phyloP scores from a whole-genome alignment of 2,113 vertebrate genomes.

The Varanus komodoensis region DNA sequence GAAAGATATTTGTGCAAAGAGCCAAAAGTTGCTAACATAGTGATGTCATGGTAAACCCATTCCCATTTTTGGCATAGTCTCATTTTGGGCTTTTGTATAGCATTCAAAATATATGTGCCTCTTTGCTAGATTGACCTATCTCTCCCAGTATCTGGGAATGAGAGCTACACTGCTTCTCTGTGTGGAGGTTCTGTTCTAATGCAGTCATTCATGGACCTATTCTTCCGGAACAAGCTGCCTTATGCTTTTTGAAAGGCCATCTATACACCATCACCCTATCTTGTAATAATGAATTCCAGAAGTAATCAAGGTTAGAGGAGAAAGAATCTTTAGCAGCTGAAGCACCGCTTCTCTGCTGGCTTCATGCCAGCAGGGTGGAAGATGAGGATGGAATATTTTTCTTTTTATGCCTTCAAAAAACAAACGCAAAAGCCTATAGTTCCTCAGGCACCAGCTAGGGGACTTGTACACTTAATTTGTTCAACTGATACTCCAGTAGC shows the following conservation, averaged over 20 bases:
- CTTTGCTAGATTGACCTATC: neutral
- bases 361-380: no score
- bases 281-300: no score
- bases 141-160: neutral
- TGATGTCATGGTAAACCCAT: neutral
- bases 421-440: no score
- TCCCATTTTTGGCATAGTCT: neutral
- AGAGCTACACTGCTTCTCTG: neutral
- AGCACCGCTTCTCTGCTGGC: no score
- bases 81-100: neutral
- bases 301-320: no score
- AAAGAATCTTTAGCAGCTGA: no score
- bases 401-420: no score
- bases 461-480: neutral
- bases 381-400: no score
- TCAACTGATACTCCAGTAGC: neutral
- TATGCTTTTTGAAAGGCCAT: neutral
- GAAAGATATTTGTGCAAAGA: neutral
- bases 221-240: neutral
- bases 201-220: no score
- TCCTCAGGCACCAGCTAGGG: no score
- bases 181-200: neutral
- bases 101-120: neutral
- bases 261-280: neutral
- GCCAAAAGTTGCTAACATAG: neutral